Conservation (phyloP, 2,113 vertebrate genomes). For the Pedetes capensis region DNA sequence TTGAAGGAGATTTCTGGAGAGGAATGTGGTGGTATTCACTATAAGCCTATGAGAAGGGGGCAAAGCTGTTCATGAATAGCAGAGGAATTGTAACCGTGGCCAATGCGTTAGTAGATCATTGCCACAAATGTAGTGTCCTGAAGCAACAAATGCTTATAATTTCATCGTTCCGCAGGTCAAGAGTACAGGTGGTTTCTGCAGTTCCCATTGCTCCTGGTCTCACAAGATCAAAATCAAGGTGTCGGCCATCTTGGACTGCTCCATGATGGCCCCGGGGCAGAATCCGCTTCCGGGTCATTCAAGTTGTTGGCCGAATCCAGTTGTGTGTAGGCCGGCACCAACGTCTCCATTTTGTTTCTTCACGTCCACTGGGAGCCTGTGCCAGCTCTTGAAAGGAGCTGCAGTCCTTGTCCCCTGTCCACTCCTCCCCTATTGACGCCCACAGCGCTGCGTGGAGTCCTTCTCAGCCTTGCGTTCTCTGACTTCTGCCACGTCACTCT, state of each 20-base stretch:
- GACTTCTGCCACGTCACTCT: not conserved
- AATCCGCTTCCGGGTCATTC: not conserved
- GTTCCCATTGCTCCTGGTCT: not conserved
- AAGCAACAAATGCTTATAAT: no score
- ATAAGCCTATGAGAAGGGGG: no score
- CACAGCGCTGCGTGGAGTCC: fast-evolving
- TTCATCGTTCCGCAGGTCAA: no score
- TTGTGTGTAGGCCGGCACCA: not conserved
- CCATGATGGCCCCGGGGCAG: no score
- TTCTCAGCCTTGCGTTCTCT: not conserved
- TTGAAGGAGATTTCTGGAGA: no score
- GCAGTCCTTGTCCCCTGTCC: not conserved
- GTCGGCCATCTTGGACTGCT: not conserved
- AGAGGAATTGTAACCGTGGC: no score
- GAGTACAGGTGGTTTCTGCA: not conserved
- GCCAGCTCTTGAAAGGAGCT: not conserved
- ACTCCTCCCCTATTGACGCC: no score
- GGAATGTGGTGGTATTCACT: no score
- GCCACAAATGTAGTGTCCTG: no score
- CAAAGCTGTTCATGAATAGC: no score
- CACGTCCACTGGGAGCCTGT: not conserved
- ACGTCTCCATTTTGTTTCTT: not conserved
- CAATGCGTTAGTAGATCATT: no score
- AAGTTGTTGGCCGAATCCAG: not conserved
- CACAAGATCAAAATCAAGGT: not conserved